Base-by-base conservation (phyloP, 2,113 vertebrate genomes). In the Pomatorhinus ruficollis region DNA sequence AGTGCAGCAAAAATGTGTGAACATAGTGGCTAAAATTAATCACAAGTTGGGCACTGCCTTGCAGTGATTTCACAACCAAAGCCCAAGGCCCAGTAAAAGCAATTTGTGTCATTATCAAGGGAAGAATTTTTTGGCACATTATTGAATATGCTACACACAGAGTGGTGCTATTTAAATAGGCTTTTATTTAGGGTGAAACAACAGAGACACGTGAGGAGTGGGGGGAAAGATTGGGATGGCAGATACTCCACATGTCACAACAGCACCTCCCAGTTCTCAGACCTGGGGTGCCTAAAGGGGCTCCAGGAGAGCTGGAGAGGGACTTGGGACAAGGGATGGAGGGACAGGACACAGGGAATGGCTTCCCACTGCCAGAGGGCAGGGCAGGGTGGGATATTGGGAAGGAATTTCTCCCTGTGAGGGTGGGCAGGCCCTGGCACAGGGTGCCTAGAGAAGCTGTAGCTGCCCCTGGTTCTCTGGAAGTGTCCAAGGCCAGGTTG, bases 341-440 rank as follows among this genome's bases (percentile, higher is more conserved):
- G 66, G 3, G 50, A 42, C 16, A 57, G 31, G 15, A 39, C 37
- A 65, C 7, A 3, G 15, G 19, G 23, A 89, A 7, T 60, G 78
- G n/a, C 23, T 20, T 17, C 8, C 3, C 1, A 30, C 2, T 22
- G 39, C 0, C 60, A 75, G 39, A 66, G 28, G 6, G 23, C 37
- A 39, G 39, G 12, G 6, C 0, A 30, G 0, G 28, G 15, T 53
- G 33, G 28, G 53, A 68, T 40, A 1, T 18, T 53, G 11, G 37
- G 28, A 1, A n/a, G 15, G 2, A 68, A 60, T 75, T 47, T 0
- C 12, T 40, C 12, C 6, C 53, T 60, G 16, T 0, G 12, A 75
- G 61, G 28, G 45, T 59, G 60, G 5, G 1, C 0, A 28, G 35
- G 28, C 3, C 8, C 53, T 60, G 69, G 53, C 37, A 45, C 33